Percentiles rank a stretch among this genome's conserved stretches.
phyloP scores from a whole-genome alignment of 1,140 invertebrate species.

The Macrocentrus cingulum region DNA sequence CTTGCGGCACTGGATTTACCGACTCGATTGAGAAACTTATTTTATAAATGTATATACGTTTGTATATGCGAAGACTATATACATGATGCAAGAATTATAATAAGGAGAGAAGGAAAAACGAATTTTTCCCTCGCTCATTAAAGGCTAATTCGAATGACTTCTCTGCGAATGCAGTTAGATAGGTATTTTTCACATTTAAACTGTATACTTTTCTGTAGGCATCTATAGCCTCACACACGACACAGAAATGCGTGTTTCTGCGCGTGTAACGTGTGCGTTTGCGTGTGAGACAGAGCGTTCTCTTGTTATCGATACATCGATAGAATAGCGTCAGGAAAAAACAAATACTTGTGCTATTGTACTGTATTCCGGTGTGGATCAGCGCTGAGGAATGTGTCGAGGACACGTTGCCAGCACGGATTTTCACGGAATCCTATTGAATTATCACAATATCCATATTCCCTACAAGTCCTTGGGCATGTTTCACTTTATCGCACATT shows the following conservation, averaged over 20 bases:
- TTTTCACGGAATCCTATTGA: constrained; percentile 39
- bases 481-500: constrained; percentile 2
- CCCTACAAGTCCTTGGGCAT: constrained; percentile 11
- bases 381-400: constrained; percentile 49
- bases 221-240: constrained; percentile 15
- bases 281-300: background rate
- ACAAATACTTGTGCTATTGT: too few species aligned
- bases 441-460: constrained; percentile 33
- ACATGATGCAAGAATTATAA: constrained; percentile 13
- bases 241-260: constrained; percentile 23
- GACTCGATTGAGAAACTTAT: too few species aligned
- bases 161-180: background rate
- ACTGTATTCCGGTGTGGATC: too few species aligned
- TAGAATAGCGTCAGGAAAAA: background rate
- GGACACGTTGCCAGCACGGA: constrained; percentile 26
- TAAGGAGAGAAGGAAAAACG: constrained; percentile 12
- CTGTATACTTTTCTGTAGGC: background rate
- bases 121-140: constrained; percentile 22
- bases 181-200: constrained; percentile 12
- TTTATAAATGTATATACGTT: constrained; percentile 7
- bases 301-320: constrained; percentile 1
- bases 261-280: constrained; percentile 13
- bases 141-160: constrained; percentile 21
- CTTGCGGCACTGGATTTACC: too few species aligned
- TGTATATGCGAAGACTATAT: too few species aligned